Conservation (phyloP, 2,797 vertebrate species). For the Anas flavirostris region DNA sequence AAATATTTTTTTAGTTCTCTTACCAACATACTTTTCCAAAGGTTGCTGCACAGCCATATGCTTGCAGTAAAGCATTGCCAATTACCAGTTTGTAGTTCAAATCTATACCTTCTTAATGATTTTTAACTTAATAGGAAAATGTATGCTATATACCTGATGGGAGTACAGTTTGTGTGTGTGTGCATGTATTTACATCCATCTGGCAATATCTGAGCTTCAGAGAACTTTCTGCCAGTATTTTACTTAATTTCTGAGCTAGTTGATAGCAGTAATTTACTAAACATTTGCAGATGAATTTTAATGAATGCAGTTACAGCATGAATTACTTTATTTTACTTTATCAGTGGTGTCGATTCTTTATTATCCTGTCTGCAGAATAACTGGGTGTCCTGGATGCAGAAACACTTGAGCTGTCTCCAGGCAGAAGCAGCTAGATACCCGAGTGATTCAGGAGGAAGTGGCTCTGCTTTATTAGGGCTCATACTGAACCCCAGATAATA, state of each 20-base stretch:
- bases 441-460: neutral
- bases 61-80: neutral
- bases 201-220: neutral
- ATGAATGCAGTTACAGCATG: neutral
- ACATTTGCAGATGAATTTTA: neutral
- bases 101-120: neutral
- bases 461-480: neutral
- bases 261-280: neutral
- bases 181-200: accelerated
- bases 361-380: slow-evolving; percentile 2
- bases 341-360: neutral
- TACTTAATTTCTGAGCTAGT: neutral
- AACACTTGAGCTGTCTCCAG: neutral
- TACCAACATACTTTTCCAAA: neutral
- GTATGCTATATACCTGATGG: neutral
- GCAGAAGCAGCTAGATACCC: neutral
- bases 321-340: neutral
- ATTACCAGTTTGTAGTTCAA: neutral
- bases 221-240: neutral
- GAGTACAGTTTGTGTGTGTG: neutral
- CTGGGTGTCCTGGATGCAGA: neutral
- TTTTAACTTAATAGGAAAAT: neutral
- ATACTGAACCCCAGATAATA: neutral
- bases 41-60: neutral
- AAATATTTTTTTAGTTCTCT: neutral